phyloP scores from a whole-genome alignment of 2,888 invertebrate species.

The Petrolisthes cinctipes region DNA sequence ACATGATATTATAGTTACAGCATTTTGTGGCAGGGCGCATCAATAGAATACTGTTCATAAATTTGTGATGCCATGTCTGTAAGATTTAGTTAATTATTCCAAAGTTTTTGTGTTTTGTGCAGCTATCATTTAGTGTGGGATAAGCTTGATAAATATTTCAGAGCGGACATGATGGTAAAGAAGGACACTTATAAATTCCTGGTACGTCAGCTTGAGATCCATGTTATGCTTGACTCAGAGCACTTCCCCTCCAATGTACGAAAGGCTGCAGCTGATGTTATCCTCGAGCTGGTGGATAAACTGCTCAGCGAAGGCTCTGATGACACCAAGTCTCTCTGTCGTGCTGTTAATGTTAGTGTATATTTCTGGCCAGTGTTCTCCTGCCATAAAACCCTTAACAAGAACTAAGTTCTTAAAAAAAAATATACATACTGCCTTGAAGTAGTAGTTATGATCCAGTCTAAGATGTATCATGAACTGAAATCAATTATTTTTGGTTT shows the following conservation, averaged over 20 bases:
- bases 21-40: no score
- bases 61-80: no score
- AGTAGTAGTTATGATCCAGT: neutral
- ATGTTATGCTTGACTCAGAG: constrained; percentile 36
- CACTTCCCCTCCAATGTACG: constrained; percentile 56
- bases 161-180: constrained; percentile 75
- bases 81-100: no score
- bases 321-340: constrained; percentile 80
- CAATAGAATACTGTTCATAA: no score
- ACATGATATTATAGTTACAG: no score
- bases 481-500: neutral
- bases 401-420: neutral
- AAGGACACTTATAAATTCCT: constrained; percentile 70
- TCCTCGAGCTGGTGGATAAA: constrained; percentile 77
- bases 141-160: constrained; percentile 67
- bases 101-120: no score
- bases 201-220: constrained; percentile 14
- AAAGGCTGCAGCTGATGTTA: constrained; percentile 69
- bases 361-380: neutral
- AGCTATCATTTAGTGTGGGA: no score
- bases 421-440: neutral
- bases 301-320: constrained; percentile 80
- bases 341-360: constrained; percentile 57
- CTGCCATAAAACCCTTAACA: neutral
- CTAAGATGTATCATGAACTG: no score